A percentile compares a stretch with the other conserved stretches of the same genome.
These are phyloP conservation scores for Oreortyx pictus DNA, from an alignment of 2,797 vertebrate genomes.

Conservation along the genomic window DNA sequence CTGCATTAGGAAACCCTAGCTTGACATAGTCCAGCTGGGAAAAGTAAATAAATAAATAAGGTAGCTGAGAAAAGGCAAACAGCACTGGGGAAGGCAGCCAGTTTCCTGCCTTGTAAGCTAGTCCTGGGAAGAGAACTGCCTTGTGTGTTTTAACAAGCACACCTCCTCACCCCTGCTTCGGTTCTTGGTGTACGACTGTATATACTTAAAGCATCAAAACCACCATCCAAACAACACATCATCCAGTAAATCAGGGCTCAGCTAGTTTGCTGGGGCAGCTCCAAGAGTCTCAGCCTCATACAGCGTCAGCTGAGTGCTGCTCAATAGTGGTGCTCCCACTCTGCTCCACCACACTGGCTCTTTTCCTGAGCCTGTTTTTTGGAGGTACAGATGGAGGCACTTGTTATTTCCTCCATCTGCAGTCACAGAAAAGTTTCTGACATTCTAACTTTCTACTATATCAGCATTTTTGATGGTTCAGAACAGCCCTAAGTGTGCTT, in stretches of 20 bases:
- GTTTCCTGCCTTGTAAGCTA: not conserved
- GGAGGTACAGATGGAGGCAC: not conserved
- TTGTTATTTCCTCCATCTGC: not conserved
- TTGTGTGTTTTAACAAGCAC: not conserved
- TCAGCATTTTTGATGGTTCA: not conserved
- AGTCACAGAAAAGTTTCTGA: not conserved
- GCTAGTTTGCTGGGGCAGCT: not conserved
- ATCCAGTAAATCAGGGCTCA: not conserved
- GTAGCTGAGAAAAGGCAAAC: not conserved
- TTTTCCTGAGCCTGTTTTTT: not conserved
- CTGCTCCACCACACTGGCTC: not conserved
- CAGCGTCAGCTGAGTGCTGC: not conserved
- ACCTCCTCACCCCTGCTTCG: not conserved
- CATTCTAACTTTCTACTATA: not conserved
- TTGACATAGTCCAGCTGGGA: not conserved
- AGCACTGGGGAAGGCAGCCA: not conserved
- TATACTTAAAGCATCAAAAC: not conserved
- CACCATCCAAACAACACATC: not conserved
- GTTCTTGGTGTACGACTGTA: not conserved
- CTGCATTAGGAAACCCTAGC: conserved; percentile 16
- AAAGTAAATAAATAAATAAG: not conserved
- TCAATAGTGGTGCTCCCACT: not conserved
- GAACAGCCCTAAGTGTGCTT: not conserved
- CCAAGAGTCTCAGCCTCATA: not conserved
- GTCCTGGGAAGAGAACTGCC: not conserved